A percentile compares a stretch with the other conserved stretches of the same genome.
These are phyloP conservation scores for Acinonyx jubatus DNA, from an alignment of 2,113 vertebrate species.

Conservation along the genomic window DNA sequence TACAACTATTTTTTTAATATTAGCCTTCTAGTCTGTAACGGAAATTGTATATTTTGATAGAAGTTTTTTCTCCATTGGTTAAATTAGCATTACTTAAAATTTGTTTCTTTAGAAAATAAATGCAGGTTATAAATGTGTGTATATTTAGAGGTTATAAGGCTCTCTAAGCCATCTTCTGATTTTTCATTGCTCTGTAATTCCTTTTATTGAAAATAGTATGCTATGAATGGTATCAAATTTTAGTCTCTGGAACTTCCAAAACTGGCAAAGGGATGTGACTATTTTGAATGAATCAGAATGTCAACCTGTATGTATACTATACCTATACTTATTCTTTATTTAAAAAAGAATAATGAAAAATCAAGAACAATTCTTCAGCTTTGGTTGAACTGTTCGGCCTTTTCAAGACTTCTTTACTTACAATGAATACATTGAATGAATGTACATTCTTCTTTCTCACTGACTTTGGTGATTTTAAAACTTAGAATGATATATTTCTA, in stretches of 20 bases:
- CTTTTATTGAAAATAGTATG: constrained; percentile 83
- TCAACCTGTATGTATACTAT: constrained; percentile 83
- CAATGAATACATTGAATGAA: constrained; percentile 77
- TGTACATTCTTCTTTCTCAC: constrained; percentile 79
- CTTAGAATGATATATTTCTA: constrained; percentile 79
- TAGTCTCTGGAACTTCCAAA: constrained; percentile 82
- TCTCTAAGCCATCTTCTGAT: constrained; percentile 85
- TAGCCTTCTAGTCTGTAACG: constrained; percentile 90
- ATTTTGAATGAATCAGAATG: constrained; percentile 83
- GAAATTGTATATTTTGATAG: constrained; percentile 94
- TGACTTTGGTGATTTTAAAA: constrained; percentile 83
- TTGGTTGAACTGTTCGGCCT: constrained; percentile 82
- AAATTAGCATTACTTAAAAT: constrained; percentile 86
- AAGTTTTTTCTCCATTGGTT: constrained; percentile 89
- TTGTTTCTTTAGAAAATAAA: constrained; percentile 86
- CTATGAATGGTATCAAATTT: constrained; percentile 84
- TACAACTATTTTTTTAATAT: constrained; percentile 92
- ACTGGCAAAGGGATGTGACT: constrained; percentile 83
- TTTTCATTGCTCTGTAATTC: constrained; percentile 87
- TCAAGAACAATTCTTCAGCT: constrained; percentile 77
- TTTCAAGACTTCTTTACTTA: constrained; percentile 78
- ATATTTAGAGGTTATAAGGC: constrained; percentile 82
- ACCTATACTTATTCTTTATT: constrained; percentile 84
- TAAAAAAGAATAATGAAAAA: constrained; percentile 86
- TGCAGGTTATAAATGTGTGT: constrained; percentile 80